Percentiles rank a stretch among this genome's conserved stretches.
Evolutionary conservation across 2,888 invertebrate genomes (phyloP).

Genomic region (Furcula furcula): DNA sequence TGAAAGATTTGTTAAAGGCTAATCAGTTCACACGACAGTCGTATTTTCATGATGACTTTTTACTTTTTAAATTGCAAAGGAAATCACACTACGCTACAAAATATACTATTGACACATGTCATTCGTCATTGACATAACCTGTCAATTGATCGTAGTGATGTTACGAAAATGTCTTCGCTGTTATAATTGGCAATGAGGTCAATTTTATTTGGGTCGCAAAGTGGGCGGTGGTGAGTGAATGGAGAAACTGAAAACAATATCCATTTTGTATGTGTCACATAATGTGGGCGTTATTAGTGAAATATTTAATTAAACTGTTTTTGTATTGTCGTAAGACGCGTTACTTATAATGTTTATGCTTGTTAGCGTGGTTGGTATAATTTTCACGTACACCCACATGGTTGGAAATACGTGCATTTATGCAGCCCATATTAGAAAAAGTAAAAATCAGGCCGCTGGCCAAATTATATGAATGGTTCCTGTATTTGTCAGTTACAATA

Average conservation of each 20-base stretch:
- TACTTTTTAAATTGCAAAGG: background rate
- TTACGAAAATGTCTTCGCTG: slow-evolving; percentile 31
- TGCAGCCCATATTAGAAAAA: too few species aligned
- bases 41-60: slow-evolving; percentile 7
- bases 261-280: slow-evolving; percentile 30
- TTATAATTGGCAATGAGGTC: slow-evolving; percentile 38
- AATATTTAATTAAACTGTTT: slow-evolving; percentile 21
- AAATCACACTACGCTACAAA: background rate
- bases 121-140: slow-evolving; percentile 25
- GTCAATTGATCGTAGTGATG: slow-evolving; percentile 27
- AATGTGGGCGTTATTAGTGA: slow-evolving; percentile 21
- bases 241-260: slow-evolving; percentile 26
- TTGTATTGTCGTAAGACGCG: slow-evolving; percentile 13
- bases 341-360: background rate
- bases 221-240: slow-evolving; percentile 35
- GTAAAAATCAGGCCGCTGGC: too few species aligned
- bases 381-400: background rate
- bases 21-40: too few species aligned
- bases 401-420: too few species aligned
- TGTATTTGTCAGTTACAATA: too few species aligned
- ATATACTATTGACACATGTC: too few species aligned
- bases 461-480: too few species aligned
- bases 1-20: too few species aligned
- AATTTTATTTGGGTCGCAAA: slow-evolving; percentile 37
- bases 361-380: background rate